Evolutionary conservation across 1,140 invertebrate species (phyloP).

Genomic region (Bilobella aurantiaca): DNA sequence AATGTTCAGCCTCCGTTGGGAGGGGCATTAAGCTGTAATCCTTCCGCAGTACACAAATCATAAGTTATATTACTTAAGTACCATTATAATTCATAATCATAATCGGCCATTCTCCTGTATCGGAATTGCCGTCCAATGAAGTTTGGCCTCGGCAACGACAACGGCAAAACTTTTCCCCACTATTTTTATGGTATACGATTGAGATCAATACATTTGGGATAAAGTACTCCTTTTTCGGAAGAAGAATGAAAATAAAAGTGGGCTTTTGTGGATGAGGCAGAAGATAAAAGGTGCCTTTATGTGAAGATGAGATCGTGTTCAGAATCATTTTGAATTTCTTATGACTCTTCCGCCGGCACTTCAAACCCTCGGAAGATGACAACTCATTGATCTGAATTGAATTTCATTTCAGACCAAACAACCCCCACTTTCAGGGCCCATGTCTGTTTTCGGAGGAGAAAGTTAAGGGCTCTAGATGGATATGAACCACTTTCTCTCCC

Average conservation of each 20-base stretch:
- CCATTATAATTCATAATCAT: too few species aligned
- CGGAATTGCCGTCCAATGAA: too few species aligned
- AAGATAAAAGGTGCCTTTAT: slow-evolving; percentile 29
- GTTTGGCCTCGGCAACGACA: too few species aligned
- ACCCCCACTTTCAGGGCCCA: slow-evolving; percentile 1
- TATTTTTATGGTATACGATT: too few species aligned
- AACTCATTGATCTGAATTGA: slow-evolving; percentile 31
- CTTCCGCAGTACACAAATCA: too few species aligned
- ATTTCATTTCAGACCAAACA: slow-evolving; percentile 22
- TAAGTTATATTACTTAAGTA: too few species aligned
- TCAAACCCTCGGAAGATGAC: slow-evolving; percentile 13
- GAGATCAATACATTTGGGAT: slow-evolving; percentile 2
- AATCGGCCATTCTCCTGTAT: too few species aligned
- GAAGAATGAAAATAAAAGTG: slow-evolving; percentile 22
- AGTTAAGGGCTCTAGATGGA: not conserved
- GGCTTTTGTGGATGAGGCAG: slow-evolving; percentile 25
- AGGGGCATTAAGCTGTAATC: too few species aligned
- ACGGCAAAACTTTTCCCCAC: too few species aligned
- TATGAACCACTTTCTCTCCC: not conserved
- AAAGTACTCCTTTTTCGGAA: not conserved
- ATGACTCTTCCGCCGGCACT: too few species aligned
- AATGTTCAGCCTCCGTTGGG: too few species aligned
- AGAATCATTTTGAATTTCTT: slow-evolving; percentile 32
- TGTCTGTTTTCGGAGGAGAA: too few species aligned
- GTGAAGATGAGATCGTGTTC: slow-evolving; percentile 29